These are phyloP conservation scores for Callimorpha dominula DNA, from an alignment of 2,888 invertebrate species.

Conservation along the genomic window DNA sequence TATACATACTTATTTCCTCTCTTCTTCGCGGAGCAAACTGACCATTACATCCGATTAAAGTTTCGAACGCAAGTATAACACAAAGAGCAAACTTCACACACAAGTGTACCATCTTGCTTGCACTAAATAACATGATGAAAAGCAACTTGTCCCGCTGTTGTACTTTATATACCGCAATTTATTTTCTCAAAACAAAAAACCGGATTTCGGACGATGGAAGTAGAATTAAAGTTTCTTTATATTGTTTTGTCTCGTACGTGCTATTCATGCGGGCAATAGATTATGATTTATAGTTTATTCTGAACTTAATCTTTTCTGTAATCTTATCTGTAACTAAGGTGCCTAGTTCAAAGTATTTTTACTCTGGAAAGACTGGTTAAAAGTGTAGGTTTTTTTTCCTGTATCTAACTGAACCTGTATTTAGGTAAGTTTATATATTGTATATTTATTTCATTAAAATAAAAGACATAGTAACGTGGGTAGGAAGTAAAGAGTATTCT, in stretches of 20 bases:
- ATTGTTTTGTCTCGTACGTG: conserved; percentile 15
- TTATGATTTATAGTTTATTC: not conserved
- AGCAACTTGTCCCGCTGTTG: conserved; percentile 38
- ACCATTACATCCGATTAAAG: conserved; percentile 48
- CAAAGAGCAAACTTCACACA: conserved; percentile 46
- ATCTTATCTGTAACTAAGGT: not conserved
- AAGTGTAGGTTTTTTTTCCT: not conserved
- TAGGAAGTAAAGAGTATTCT: too few relatives aligned
- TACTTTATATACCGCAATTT: conserved; percentile 57
- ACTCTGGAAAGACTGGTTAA: not conserved
- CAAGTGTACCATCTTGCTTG: conserved; percentile 59
- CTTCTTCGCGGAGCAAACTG: conserved; percentile 43
- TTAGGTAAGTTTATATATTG: not conserved
- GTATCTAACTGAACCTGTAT: not conserved
- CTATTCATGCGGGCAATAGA: conserved; percentile 9
- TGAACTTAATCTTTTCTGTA: not conserved
- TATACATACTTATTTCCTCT: conserved; percentile 45
- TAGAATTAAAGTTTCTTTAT: conserved; percentile 32
- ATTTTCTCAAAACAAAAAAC: conserved; percentile 57
- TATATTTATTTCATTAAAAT: not conserved
- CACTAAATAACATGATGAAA: conserved; percentile 55
- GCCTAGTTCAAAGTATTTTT: not conserved
- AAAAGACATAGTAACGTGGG: too few relatives aligned
- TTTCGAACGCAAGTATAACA: conserved; percentile 46
- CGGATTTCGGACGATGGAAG: conserved; percentile 43